phyloP scores from a whole-genome alignment of 2,113 vertebrate species.

The rabbit (Oryctolagus cuniculus) region mOryCun1.1 NC_091440.1:85328001-85328500 shows the following conservation, averaged over 20 bases:
- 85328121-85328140: too few relatives aligned
- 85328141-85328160: too few relatives aligned
- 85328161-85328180: not conserved
- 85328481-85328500: not conserved
- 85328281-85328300: not conserved
- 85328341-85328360: constrained; percentile 9
- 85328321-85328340: not conserved
- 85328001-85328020: too few relatives aligned
- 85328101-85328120: too few relatives aligned
- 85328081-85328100: too few relatives aligned
- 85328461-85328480: not conserved
- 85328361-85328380: not conserved
- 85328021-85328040: too few relatives aligned
- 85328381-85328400: not conserved
- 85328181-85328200: not conserved
- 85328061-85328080: too few relatives aligned
- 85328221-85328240: not conserved
- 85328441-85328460: not conserved
- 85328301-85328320: constrained; percentile 23
- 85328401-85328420: not conserved
- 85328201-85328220: not conserved
- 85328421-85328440: not conserved
- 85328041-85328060: too few relatives aligned
- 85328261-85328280: constrained; percentile 9
- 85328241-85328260: constrained; percentile 41